Conservation (phyloP, 2,888 invertebrate species). For the Reticulitermes lucifugus region DNA sequence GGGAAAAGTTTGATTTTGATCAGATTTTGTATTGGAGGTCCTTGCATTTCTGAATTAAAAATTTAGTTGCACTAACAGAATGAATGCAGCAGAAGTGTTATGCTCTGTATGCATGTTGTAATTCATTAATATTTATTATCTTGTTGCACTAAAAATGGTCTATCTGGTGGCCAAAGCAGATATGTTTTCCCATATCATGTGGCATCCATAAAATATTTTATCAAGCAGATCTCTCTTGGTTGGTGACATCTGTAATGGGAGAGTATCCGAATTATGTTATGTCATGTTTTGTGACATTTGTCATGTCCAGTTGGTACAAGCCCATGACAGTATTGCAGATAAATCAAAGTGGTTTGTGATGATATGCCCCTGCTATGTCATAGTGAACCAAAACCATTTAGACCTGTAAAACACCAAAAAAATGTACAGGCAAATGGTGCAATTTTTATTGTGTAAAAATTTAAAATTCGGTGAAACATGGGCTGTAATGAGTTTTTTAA, state of each 20-base stretch:
- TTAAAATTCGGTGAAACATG: neutral
- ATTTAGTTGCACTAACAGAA: no score
- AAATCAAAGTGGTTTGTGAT: neutral
- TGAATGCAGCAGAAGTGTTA: no score
- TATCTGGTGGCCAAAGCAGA: no score
- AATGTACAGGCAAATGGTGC: constrained; percentile 40
- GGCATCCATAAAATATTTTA: neutral
- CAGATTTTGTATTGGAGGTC: no score
- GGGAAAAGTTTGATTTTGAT: no score
- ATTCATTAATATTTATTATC: no score
- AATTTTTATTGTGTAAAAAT: constrained; percentile 38
- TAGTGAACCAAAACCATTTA: constrained; percentile 31
- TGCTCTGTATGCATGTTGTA: no score
- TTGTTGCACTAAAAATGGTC: no score
- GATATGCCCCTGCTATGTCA: constrained; percentile 24
- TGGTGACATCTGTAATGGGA: neutral
- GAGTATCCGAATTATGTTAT: neutral
- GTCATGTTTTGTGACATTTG: neutral
- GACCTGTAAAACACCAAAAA: constrained; percentile 38
- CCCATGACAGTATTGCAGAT: constrained; percentile 12
- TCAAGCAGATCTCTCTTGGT: neutral
- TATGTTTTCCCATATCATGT: no score
- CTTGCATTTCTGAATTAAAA: no score
- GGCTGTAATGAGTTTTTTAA: constrained; percentile 21
- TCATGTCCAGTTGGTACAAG: neutral